These are phyloP conservation scores for Chiloscyllium plagiosum DNA, from an alignment of 2,113 vertebrate genomes.

Conservation along the genomic window DNA sequence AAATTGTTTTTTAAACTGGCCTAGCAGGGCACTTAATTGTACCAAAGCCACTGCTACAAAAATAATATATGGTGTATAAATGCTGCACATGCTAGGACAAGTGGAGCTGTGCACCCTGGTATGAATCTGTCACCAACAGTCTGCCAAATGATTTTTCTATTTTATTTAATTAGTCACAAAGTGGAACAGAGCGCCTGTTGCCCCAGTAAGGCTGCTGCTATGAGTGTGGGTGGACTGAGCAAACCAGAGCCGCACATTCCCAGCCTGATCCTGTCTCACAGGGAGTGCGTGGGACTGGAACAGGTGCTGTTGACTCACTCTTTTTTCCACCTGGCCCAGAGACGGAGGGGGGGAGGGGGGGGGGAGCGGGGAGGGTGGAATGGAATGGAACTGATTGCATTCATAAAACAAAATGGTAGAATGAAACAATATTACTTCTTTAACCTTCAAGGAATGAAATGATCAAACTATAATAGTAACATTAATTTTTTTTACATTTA, in stretches of 20 bases:
- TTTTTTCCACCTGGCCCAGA: background rate
- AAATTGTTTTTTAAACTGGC: background rate
- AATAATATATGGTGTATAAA: background rate
- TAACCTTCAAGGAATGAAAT: background rate
- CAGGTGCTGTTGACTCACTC: conserved; percentile 23
- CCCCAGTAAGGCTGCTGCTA: background rate
- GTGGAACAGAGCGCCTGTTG: conserved; percentile 7
- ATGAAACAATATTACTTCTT: background rate
- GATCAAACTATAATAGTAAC: background rate
- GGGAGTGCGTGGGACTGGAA: conserved; percentile 28
- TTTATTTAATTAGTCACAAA: conserved; percentile 12
- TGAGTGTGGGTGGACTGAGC: conserved; percentile 34
- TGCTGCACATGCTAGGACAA: background rate
- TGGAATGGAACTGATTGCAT: background rate
- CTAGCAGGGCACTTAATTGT: background rate
- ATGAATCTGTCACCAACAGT: background rate
- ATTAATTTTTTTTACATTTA: background rate
- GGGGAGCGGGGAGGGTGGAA: background rate
- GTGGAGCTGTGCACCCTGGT: background rate
- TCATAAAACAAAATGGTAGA: background rate
- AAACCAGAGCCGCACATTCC: conserved; percentile 5
- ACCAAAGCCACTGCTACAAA: background rate
- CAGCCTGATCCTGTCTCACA: conserved; percentile 36
- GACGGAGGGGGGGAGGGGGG: background rate
- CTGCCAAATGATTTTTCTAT: background rate